Conservation (phyloP, 2,888 invertebrate species). For the Coremacera marginata region DNA sequence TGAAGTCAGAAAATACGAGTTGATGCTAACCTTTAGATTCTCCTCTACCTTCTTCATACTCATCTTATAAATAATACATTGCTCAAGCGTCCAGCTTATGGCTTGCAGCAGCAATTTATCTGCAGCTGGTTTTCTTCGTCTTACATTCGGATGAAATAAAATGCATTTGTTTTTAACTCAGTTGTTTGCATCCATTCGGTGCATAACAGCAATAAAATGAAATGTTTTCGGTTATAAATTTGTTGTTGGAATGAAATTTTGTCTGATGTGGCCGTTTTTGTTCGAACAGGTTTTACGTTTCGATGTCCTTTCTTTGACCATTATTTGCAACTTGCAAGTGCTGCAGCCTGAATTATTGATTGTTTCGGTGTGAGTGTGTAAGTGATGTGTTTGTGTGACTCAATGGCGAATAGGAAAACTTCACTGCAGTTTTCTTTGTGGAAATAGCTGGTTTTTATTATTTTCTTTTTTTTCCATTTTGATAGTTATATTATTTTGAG, state of each 20-base stretch:
- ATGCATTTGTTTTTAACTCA: background rate
- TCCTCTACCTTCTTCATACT: too few relatives aligned
- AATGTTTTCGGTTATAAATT: slow-evolving; percentile 36
- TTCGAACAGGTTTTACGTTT: slow-evolving; percentile 17
- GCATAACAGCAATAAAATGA: slow-evolving; percentile 28
- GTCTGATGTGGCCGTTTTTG: slow-evolving; percentile 1
- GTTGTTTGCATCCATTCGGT: background rate
- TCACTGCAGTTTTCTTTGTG: slow-evolving; percentile 1
- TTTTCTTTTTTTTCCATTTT: background rate
- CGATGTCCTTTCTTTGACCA: slow-evolving; percentile 25
- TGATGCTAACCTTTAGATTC: too few relatives aligned
- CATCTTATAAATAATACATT: slow-evolving; percentile 10
- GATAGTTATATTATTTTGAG: background rate
- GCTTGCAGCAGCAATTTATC: background rate
- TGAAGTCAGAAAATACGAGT: too few relatives aligned
- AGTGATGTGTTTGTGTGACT: too few relatives aligned
- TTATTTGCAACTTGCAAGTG: slow-evolving; percentile 33
- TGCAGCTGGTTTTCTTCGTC: background rate
- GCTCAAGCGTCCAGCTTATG: background rate
- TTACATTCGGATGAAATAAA: background rate
- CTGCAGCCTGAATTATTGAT: slow-evolving; percentile 32
- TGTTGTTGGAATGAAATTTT: slow-evolving; percentile 8
- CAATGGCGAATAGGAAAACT: background rate
- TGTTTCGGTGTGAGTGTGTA: background rate
- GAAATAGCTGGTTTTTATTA: background rate